Evolutionary conservation across 2,888 invertebrate species (phyloP).

Genomic region (Drosophila tanythrix): DNA sequence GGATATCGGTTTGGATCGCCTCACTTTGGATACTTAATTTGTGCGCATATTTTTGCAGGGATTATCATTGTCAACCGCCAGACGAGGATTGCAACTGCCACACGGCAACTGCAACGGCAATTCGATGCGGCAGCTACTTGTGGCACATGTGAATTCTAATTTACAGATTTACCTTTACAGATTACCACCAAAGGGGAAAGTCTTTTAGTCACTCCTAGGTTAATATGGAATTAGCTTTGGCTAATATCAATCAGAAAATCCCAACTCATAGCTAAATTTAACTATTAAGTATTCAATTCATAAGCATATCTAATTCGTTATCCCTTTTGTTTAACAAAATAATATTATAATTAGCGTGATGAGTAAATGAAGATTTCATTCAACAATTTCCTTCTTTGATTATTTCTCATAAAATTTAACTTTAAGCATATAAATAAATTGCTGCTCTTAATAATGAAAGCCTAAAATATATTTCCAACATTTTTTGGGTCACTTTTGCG

Average conservation of each 20-base stretch:
- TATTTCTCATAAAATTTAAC: neutral
- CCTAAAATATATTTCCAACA: conserved; percentile 1
- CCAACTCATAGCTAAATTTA: conserved; percentile 3
- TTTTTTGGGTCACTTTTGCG: conserved; percentile 30
- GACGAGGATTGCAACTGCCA: conserved; percentile 7
- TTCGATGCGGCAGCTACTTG: conserved; percentile 50
- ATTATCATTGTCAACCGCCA: conserved; percentile 67
- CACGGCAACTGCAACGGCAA: conserved; percentile 27
- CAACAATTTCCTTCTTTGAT: neutral
- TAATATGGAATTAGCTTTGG: conserved; percentile 47
- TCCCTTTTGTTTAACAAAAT: neutral
- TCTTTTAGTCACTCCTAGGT: conserved; percentile 34
- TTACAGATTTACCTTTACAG: conserved; percentile 42
- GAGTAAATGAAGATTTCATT: neutral
- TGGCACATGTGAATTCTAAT: conserved; percentile 56
- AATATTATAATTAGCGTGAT: neutral
- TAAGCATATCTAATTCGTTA: neutral
- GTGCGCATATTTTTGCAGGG: conserved; percentile 78
- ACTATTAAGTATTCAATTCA: neutral
- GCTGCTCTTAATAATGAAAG: neutral
- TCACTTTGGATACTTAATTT: conserved; percentile 73
- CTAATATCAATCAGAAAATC: conserved; percentile 22
- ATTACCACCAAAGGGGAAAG: conserved; percentile 44
- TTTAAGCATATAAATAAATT: neutral
- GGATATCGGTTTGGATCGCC: conserved; percentile 31